Conservation (phyloP, 2,888 invertebrate species). For the Morpho achilles region DNA sequence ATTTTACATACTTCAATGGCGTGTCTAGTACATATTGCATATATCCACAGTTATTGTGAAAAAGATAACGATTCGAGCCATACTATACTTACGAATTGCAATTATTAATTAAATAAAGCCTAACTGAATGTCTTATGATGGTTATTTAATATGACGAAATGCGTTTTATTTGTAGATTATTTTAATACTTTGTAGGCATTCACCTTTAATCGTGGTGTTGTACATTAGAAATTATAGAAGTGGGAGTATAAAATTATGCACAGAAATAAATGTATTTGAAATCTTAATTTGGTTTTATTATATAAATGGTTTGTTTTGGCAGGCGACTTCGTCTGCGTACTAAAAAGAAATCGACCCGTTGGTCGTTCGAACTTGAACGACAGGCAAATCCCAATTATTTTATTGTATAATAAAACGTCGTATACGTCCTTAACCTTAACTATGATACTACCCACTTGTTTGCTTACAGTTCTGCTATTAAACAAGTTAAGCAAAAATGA, state of each 20-base stretch:
- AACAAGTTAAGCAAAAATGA: no score
- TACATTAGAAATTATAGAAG: constrained; percentile 62
- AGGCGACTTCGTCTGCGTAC: no score
- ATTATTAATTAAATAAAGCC: constrained; percentile 54
- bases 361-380: no score
- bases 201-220: constrained; percentile 61
- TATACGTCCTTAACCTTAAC: no score
- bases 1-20: no score
- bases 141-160: constrained; percentile 41
- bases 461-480: no score
- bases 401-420: no score
- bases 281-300: constrained; percentile 23
- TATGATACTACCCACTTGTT: no score
- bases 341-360: no score
- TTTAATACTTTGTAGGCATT: constrained; percentile 41
- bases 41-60: constrained; percentile 21
- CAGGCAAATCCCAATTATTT: no score
- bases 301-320: no score
- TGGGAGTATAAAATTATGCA: constrained; percentile 68
- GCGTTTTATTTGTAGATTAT: constrained; percentile 49
- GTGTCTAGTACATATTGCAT: no score
- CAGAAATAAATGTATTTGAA: constrained; percentile 74
- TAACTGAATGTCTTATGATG: constrained; percentile 75
- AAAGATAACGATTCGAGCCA: constrained; percentile 65
- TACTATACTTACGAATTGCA: constrained; percentile 47